A percentile compares a stretch with the other conserved stretches of the same genome.
These are phyloP conservation scores for Ashinkailepas kermadecensis DNA, from an alignment of 2,888 invertebrate species.

Conservation along the genomic window DNA sequence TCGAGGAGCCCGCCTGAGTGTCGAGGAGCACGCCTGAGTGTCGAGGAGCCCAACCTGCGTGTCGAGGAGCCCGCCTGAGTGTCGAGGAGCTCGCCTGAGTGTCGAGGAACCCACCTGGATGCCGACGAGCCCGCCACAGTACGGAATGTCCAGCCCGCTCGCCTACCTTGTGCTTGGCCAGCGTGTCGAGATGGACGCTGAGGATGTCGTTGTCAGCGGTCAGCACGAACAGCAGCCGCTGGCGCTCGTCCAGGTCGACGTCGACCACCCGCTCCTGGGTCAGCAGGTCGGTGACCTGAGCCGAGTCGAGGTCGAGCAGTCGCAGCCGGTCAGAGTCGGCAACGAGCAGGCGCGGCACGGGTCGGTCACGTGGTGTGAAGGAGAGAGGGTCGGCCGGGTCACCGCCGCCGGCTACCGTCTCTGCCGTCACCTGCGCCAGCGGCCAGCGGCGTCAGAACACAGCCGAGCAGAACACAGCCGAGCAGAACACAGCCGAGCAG, in stretches of 20 bases:
- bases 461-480: no score
- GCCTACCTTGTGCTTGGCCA: constrained; percentile 1
- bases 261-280: constrained; percentile 1
- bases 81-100: no score
- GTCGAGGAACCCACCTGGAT: no score
- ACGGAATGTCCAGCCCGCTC: no score
- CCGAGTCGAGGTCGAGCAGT: constrained; percentile 66
- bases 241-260: background rate
- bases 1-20: no score
- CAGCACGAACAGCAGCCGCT: background rate
- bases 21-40: no score
- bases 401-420: constrained; percentile 37
- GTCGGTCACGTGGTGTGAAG: constrained; percentile 61
- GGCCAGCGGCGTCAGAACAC: no score
- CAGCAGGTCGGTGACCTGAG: constrained; percentile 37
- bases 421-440: background rate
- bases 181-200: background rate
- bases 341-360: constrained; percentile 68
- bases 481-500: no score
- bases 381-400: constrained; percentile 51
- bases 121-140: no score
- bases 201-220: background rate
- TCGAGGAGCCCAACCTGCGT: no score
- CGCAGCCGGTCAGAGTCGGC: constrained; percentile 64
- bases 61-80: no score